Percentiles rank a stretch among this genome's conserved stretches.
These are phyloP conservation scores for Temnothorax curvispinosus DNA, from an alignment of 1,140 invertebrate genomes.

Conservation along the genomic window DNA sequence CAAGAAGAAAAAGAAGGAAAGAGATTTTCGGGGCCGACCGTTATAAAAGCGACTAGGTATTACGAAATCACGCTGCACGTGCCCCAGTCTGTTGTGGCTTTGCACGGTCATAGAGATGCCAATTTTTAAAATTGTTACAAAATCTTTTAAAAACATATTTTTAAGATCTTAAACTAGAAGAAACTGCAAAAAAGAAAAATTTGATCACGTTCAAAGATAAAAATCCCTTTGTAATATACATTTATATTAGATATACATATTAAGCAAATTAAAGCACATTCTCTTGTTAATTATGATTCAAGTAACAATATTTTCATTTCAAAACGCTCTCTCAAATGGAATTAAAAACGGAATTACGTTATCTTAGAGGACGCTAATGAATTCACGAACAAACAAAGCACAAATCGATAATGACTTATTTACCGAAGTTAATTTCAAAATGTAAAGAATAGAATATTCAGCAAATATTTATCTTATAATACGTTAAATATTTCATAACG, in stretches of 20 bases:
- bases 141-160: too few relatives aligned
- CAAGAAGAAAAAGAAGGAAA: too few relatives aligned
- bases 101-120: too few relatives aligned
- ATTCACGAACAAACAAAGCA: background rate
- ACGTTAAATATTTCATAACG: background rate
- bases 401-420: background rate
- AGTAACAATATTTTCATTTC: background rate
- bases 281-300: background rate
- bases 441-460: background rate
- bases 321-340: background rate
- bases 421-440: background rate
- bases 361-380: background rate
- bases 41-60: too few relatives aligned
- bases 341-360: background rate
- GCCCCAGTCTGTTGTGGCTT: too few relatives aligned
- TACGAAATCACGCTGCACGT: too few relatives aligned
- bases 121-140: too few relatives aligned
- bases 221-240: background rate
- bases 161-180: too few relatives aligned
- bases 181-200: too few relatives aligned
- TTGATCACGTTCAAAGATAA: too few relatives aligned
- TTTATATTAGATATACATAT: background rate
- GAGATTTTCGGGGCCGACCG: too few relatives aligned
- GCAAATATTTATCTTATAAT: constrained; percentile 5
- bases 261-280: background rate